phyloP scores from a whole-genome alignment of 1,140 invertebrate genomes.

The Zaprionus davidi region DNA sequence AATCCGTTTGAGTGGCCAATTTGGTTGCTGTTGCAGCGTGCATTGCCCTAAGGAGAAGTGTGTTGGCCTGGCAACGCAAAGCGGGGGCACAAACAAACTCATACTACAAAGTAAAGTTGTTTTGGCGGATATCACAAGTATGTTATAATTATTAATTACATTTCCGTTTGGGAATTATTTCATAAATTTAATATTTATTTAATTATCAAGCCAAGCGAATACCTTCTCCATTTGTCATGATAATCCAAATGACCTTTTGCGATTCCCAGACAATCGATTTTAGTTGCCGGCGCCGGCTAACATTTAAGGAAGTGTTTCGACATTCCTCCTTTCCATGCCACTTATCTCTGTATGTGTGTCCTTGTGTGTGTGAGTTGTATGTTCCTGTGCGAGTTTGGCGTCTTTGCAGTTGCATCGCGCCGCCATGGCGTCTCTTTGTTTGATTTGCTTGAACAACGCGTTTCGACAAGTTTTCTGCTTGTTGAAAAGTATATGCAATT shows the following conservation, averaged over 20 bases:
- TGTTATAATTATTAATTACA: slow-evolving; percentile 30
- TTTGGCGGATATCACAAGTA: slow-evolving; percentile 36
- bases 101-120: neutral
- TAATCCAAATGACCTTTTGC: slow-evolving; percentile 38
- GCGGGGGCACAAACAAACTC: neutral
- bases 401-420: slow-evolving; percentile 40
- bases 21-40: slow-evolving; percentile 13
- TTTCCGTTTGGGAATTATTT: slow-evolving; percentile 27
- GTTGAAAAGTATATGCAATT: neutral
- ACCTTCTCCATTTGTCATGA: slow-evolving; percentile 1
- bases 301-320: slow-evolving; percentile 30
- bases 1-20: slow-evolving; percentile 2
- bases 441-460: neutral
- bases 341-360: neutral
- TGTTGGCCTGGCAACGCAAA: slow-evolving; percentile 57
- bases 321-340: slow-evolving; percentile 1
- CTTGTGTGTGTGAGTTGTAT: neutral
- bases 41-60: slow-evolving; percentile 34
- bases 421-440: slow-evolving; percentile 39
- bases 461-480: neutral
- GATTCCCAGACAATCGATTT: slow-evolving; percentile 59
- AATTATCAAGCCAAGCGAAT: slow-evolving; percentile 4
- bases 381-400: slow-evolving; percentile 8
- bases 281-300: slow-evolving; percentile 47
- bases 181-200: slow-evolving; percentile 37